Conservation (phyloP, 2,113 vertebrate species). For the Xyliphius kryptos region DNA sequence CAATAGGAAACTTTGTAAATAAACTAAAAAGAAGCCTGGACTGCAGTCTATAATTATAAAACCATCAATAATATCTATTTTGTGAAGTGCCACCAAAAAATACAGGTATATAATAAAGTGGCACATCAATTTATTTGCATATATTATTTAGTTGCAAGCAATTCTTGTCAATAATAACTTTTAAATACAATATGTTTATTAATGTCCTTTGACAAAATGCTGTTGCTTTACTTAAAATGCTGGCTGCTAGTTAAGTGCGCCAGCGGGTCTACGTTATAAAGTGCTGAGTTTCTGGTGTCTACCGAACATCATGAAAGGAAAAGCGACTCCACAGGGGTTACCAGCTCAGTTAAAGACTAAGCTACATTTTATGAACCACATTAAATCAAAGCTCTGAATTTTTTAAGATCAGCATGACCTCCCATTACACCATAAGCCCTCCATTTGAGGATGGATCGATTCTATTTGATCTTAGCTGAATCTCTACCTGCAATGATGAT, state of each 20-base stretch:
- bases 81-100: too few species aligned
- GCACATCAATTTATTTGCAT: too few species aligned
- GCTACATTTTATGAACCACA: background rate
- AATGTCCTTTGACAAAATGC: background rate
- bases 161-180: too few species aligned
- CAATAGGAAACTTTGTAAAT: too few species aligned
- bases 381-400: background rate
- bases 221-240: conserved; percentile 16
- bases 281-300: background rate
- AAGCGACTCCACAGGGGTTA: background rate
- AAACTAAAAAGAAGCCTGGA: too few species aligned
- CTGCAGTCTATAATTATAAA: too few species aligned
- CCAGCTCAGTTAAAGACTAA: background rate
- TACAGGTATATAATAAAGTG: too few species aligned
- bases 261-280: conserved; percentile 21
- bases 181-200: background rate
- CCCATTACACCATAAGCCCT: conserved; percentile 5
- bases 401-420: background rate
- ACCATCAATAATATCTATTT: too few species aligned
- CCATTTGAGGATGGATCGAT: background rate
- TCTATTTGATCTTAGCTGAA: conserved; percentile 6
- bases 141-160: too few species aligned
- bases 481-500: conserved; percentile 30
- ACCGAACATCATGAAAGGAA: conserved; percentile 17
- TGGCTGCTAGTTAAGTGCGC: conserved; percentile 8